phyloP scores from a whole-genome alignment of 2,888 invertebrate genomes.

The Eristalis intricaria region DNA sequence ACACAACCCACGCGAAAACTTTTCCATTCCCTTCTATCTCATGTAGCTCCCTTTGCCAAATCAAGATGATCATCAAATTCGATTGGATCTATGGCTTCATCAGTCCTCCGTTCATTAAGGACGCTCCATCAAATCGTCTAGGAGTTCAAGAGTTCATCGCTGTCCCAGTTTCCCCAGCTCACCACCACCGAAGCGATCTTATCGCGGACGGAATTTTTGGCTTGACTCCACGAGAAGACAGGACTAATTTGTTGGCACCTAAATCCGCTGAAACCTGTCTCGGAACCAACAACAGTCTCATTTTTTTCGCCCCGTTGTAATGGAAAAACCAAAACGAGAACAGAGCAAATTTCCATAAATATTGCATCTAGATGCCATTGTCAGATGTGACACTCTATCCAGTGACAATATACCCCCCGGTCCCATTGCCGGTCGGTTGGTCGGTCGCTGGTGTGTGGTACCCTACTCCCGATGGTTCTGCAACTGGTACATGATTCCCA shows the following conservation, averaged over 20 bases:
- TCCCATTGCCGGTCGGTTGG: not conserved
- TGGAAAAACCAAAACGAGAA: not conserved
- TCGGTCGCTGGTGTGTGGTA: too few species aligned
- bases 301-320: not conserved
- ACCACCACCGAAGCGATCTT: not conserved
- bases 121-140: not conserved
- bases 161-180: not conserved
- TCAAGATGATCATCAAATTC: too few species aligned
- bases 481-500: constrained; percentile 39
- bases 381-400: constrained; percentile 67
- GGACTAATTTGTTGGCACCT: constrained; percentile 15
- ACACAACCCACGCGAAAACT: too few species aligned
- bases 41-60: too few species aligned
- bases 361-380: constrained; percentile 70
- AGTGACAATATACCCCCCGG: constrained; percentile 54
- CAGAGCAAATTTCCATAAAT: constrained; percentile 64
- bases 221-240: not conserved
- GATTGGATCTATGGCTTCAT: too few species aligned
- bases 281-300: not conserved
- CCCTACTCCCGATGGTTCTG: not conserved
- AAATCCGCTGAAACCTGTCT: constrained; percentile 35
- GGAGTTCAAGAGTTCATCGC: not conserved
- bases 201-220: not conserved
- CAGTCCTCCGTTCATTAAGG: too few species aligned
- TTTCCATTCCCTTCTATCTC: too few species aligned